phyloP scores from a whole-genome alignment of 2,113 vertebrate species.

The Sphyrna mokarran region DNA sequence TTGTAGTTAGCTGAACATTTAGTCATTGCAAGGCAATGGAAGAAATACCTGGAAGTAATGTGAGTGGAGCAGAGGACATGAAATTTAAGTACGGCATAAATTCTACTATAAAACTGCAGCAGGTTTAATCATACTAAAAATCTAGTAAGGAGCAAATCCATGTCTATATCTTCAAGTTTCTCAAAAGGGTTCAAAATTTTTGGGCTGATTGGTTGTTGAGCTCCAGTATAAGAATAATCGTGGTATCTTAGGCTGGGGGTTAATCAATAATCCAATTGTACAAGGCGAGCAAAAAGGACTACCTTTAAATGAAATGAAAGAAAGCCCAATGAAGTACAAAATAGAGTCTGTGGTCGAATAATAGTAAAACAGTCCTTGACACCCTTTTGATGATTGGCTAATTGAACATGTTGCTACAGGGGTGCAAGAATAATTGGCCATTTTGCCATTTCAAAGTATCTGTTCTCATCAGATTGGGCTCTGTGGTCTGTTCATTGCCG shows the following conservation, averaged over 20 bases:
- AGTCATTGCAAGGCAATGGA: neutral
- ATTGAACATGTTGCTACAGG: neutral
- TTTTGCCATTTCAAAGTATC: neutral
- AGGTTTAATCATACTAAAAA: neutral
- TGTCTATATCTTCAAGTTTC: neutral
- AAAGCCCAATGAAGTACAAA: neutral
- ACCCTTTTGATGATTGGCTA: neutral
- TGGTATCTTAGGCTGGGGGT: neutral
- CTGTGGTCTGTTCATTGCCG: neutral
- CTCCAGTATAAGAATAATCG: neutral
- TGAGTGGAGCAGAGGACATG: neutral
- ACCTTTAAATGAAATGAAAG: neutral
- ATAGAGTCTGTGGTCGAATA: neutral
- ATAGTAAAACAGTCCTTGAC: neutral
- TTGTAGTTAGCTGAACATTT: neutral
- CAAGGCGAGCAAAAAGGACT: neutral
- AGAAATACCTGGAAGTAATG: neutral
- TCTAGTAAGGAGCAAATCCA: neutral
- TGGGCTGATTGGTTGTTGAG: neutral
- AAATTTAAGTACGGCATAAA: neutral
- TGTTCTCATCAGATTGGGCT: neutral
- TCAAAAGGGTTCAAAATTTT: neutral
- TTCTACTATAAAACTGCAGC: neutral
- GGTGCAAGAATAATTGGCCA: neutral
- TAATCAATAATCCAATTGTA: neutral